Evolutionary conservation across 92 coral and sea anemone species (phyloP), one percentile per base, ranked within the genome.

Genomic region (Porites cylindrica): DNA sequence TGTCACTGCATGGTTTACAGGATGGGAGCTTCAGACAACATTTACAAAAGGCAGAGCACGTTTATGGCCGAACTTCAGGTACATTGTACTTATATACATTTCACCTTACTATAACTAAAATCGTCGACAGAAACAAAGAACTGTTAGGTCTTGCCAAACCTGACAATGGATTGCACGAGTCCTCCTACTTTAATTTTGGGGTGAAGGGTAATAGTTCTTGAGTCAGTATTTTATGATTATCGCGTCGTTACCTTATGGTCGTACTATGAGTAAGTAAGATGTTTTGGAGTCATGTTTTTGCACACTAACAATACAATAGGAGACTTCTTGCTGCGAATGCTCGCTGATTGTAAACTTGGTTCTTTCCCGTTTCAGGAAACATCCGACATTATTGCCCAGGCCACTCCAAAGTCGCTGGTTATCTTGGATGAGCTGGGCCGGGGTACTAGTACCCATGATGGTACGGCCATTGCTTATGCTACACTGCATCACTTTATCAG

Each of bases 371-470:
- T 52, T 23, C 81, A 95, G 98, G 98, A 95, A 83, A 88, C 98
- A 2, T 94, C 97, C 7, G 91, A 89, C 68, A 93, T 95, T 76
- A 91, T 95, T 73, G 78, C 91, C 79, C 94, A 95, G 90, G 98
- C 98, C 86, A 91, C 94, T 80, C 86, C 93, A 58, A 92, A 92
- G 72, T 94, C 98, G 69, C 90, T 95, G 77, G 96, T 95, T 50
- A 95, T 95, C 29, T 82, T 95, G 78, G 98, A 95, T 82, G 98
- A 95, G 89, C 78, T 95, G 51, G 98, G 98, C 23, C 95, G 98
- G 50, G 98, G 98, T 6, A 95, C 98, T 19, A 95, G 98, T 75
- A 95, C 98, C 17, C 98, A 95, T 61, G 98, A 95, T 77, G 98
- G 98, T 62, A 85, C 93, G 80, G 98, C 98, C 43, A 95, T 96